Percentiles rank a stretch among this genome's conserved stretches.
Evolutionary conservation across 2,797 vertebrate species (phyloP).

Genomic region (Brachymystax lenok): DNA sequence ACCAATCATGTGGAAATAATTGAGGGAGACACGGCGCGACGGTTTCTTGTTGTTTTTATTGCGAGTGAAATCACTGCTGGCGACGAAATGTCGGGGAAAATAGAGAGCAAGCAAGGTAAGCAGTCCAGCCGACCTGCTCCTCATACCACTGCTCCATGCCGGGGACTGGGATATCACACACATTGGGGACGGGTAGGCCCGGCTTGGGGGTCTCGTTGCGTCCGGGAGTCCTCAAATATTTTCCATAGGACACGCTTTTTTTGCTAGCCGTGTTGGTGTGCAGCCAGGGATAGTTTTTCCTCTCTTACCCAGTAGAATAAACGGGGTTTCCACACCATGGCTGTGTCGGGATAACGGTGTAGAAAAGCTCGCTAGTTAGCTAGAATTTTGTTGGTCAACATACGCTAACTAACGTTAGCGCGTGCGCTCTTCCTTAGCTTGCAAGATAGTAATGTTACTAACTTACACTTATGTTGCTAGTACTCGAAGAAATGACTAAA

Average conservation of each 20-base stretch:
- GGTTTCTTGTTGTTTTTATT: slow-evolving; percentile 57
- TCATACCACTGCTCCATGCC: slow-evolving; percentile 33
- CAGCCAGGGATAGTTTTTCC: not conserved
- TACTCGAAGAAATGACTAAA: not conserved
- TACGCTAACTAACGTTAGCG: not conserved
- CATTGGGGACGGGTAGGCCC: slow-evolving; percentile 16
- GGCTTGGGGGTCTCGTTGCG: not conserved
- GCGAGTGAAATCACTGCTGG: slow-evolving; percentile 72
- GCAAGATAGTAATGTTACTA: not conserved
- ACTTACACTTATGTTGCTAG: not conserved
- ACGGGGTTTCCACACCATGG: not conserved
- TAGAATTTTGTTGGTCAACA: too few species aligned
- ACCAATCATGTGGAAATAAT: slow-evolving; percentile 73
- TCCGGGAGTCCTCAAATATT: not conserved
- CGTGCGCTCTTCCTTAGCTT: not conserved
- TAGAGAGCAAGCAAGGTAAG: slow-evolving; percentile 86
- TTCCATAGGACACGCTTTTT: not conserved
- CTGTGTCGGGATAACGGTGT: not conserved
- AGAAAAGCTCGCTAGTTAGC: not conserved
- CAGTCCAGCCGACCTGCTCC: slow-evolving; percentile 37
- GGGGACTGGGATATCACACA: slow-evolving; percentile 30
- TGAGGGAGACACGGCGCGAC: slow-evolving; percentile 56
- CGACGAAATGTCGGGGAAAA: slow-evolving; percentile 82
- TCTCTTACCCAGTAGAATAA: not conserved
- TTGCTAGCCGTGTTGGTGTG: not conserved